phyloP scores from a whole-genome alignment of 1,140 invertebrate species.

The Hirudo medicinalis region DNA sequence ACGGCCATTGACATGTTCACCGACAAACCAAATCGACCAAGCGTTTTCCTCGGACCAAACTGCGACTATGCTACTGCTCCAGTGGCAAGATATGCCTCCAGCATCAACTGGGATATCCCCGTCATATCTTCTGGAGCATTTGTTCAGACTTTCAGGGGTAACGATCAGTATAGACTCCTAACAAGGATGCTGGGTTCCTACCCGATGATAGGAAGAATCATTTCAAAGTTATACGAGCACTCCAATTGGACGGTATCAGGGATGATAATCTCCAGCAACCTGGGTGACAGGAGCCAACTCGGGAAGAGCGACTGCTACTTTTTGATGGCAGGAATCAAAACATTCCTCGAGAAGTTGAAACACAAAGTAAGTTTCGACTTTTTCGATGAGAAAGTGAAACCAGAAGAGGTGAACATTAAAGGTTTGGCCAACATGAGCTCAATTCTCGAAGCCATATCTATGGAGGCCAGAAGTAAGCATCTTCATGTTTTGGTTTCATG shows the following conservation, averaged over 20 bases:
- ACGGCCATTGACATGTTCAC: neutral
- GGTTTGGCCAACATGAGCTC: too few relatives aligned
- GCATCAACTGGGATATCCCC: neutral
- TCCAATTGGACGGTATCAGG: constrained; percentile 8
- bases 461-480: too few relatives aligned
- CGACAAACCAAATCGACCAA: constrained; percentile 3
- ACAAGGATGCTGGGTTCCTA: neutral
- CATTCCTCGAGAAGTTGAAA: neutral
- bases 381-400: neutral
- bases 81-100: neutral
- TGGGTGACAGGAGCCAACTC: neutral
- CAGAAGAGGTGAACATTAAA: too few relatives aligned
- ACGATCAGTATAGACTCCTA: neutral
- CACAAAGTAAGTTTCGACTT: neutral
- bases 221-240: neutral
- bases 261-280: constrained; percentile 3
- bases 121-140: neutral
- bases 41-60: neutral
- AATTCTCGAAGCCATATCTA: too few relatives aligned
- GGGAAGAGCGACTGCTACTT: neutral
- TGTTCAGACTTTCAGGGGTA: neutral
- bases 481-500: too few relatives aligned
- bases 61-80: neutral
- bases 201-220: neutral
- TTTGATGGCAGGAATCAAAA: neutral